phyloP scores from a whole-genome alignment of 2,797 vertebrate species.

The Clarias fuscus region DNA sequence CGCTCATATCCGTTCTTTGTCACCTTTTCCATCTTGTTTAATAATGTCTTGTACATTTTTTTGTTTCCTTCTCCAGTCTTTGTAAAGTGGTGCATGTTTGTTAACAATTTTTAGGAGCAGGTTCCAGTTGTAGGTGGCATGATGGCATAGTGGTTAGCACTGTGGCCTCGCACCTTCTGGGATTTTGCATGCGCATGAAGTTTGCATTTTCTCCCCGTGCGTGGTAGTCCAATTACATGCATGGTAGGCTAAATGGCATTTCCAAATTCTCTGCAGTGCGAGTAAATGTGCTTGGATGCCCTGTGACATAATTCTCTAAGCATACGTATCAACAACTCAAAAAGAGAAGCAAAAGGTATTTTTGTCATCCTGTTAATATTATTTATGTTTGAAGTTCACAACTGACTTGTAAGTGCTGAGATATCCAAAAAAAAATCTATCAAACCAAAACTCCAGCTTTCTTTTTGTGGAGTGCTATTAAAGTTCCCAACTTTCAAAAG shows the following conservation, averaged over 20 bases:
- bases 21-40: neutral
- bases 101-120: neutral
- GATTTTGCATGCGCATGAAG: no score
- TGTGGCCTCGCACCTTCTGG: no score
- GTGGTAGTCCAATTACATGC: no score
- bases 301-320: no score
- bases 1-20: neutral
- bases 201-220: no score
- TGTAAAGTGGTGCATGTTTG: neutral
- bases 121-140: no score
- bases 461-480: neutral
- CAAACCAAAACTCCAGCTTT: neutral
- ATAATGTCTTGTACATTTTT: neutral
- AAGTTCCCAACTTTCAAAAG: neutral
- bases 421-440: neutral
- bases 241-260: no score
- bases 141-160: no score
- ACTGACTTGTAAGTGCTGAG: neutral
- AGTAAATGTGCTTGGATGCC: no score
- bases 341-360: neutral
- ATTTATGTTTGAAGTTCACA: neutral
- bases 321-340: neutral
- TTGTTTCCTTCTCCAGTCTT: neutral
- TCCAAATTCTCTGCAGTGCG: no score
- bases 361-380: neutral